Percentiles rank a stretch among this genome's conserved stretches.
Evolutionary conservation across 2,797 vertebrate species (phyloP).

Genomic region (Pogoniulus pusillus): DNA sequence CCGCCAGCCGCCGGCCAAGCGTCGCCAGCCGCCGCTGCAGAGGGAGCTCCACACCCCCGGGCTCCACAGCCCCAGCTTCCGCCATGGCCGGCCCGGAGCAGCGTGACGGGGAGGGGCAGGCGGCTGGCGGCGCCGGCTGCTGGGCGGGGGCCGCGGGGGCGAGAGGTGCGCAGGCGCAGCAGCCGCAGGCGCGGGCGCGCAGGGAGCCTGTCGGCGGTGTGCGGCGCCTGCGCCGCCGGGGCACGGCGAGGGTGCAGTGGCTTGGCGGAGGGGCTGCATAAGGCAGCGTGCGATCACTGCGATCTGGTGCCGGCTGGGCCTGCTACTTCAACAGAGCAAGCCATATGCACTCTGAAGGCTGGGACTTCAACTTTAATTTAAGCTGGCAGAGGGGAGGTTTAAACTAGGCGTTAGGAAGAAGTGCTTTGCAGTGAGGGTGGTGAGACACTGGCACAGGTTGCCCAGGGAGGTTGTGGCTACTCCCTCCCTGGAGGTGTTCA

Average conservation of each 20-base stretch:
- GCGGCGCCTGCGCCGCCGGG: no score
- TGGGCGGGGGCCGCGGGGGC: neutral
- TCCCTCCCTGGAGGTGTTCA: no score
- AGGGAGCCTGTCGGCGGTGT: no score
- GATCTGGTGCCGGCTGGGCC: neutral
- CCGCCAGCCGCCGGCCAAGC: neutral
- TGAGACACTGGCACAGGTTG: no score
- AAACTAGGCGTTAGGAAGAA: no score
- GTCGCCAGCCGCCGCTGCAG: neutral
- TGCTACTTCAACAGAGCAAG: neutral
- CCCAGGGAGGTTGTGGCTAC: no score
- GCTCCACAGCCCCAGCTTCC: neutral
- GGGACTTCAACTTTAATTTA: no score
- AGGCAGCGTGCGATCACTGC: rapidly evolving
- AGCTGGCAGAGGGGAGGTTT: no score
- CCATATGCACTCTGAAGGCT: neutral
- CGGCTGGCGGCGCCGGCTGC: no score
- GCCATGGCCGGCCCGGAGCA: neutral
- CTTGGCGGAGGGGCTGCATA: rapidly evolving
- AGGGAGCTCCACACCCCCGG: neutral
- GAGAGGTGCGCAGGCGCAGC: neutral
- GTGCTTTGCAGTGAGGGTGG: no score
- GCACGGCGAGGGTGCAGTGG: rapidly evolving
- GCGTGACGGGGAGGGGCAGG: no score
- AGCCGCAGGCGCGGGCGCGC: no score